These are phyloP conservation scores for Cinara cedri DNA, from an alignment of 2,888 invertebrate species.

Conservation along the genomic window DNA sequence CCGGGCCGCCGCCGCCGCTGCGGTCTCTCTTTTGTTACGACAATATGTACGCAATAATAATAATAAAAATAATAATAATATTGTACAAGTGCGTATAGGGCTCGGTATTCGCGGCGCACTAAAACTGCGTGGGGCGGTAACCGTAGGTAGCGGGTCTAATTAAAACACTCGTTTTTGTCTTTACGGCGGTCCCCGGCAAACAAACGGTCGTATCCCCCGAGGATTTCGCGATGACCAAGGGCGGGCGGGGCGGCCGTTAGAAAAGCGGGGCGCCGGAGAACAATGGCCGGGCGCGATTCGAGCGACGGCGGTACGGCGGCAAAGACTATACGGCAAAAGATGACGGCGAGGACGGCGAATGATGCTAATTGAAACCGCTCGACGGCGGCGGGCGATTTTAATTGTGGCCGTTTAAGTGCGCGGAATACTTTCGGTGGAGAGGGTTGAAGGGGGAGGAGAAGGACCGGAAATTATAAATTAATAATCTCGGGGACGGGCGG, in stretches of 20 bases:
- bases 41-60: not conserved
- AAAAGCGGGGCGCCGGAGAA: too few relatives aligned
- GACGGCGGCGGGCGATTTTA: not conserved
- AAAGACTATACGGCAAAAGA: not conserved
- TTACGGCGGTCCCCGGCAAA: not conserved
- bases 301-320: not conserved
- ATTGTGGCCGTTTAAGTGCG: slow-evolving; percentile 19
- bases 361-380: slow-evolving; percentile 38
- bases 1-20: too few relatives aligned
- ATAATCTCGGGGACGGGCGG: not conserved
- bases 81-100: too few relatives aligned
- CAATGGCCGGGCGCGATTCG: not conserved
- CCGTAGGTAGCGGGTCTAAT: not conserved
- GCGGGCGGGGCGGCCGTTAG: not conserved
- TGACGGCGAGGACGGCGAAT: slow-evolving; percentile 9
- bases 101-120: not conserved
- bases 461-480: not conserved
- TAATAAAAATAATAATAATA: too few relatives aligned
- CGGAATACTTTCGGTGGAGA: not conserved
- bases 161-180: slow-evolving; percentile 37
- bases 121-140: not conserved
- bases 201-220: not conserved
- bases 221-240: not conserved
- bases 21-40: slow-evolving; percentile 17
- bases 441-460: too few relatives aligned